Percentiles rank a stretch among this genome's conserved stretches.
phyloP scores from a whole-genome alignment of 1,140 invertebrate genomes.

The Zaprionus davidi region DNA sequence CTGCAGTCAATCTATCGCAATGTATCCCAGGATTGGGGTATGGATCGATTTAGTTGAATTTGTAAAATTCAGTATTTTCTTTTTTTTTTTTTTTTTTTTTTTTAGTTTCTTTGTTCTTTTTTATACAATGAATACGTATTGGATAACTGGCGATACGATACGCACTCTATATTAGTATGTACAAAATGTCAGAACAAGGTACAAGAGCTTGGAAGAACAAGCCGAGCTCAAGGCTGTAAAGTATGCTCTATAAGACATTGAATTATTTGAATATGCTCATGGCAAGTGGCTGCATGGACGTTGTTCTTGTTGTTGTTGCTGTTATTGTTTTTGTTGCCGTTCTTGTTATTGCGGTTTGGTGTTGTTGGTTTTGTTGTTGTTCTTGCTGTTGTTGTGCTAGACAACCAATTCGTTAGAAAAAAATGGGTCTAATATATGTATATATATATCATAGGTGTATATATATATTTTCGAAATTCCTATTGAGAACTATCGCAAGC shows the following conservation, averaged over 20 bases:
- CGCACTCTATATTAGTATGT: conserved; percentile 20
- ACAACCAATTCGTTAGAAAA: conserved; percentile 13
- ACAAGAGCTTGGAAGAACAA: conserved; percentile 61
- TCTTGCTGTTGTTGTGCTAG: conserved; percentile 1
- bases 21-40: conserved; percentile 14
- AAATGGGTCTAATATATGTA: conserved; percentile 12
- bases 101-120: conserved; percentile 1
- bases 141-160: conserved; percentile 25
- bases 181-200: conserved; percentile 35
- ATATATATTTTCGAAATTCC: conserved; percentile 22
- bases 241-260: conserved; percentile 25
- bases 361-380: neutral
- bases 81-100: conserved; percentile 9
- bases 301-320: conserved; percentile 8
- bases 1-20: conserved; percentile 23
- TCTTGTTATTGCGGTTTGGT: conserved; percentile 5
- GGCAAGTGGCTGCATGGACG: conserved; percentile 41
- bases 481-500: conserved; percentile 33
- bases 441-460: neutral
- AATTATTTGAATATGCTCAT: conserved; percentile 18
- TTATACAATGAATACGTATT: conserved; percentile 34
- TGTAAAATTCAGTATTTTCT: conserved; percentile 20
- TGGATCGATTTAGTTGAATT: conserved; percentile 15
- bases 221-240: conserved; percentile 42
- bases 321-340: conserved; percentile 3